Percentiles rank a stretch among this genome's conserved stretches.
These are phyloP conservation scores for Cynopterus sphinx DNA, from an alignment of 2,797 vertebrate species.

Conservation along the genomic window DNA sequence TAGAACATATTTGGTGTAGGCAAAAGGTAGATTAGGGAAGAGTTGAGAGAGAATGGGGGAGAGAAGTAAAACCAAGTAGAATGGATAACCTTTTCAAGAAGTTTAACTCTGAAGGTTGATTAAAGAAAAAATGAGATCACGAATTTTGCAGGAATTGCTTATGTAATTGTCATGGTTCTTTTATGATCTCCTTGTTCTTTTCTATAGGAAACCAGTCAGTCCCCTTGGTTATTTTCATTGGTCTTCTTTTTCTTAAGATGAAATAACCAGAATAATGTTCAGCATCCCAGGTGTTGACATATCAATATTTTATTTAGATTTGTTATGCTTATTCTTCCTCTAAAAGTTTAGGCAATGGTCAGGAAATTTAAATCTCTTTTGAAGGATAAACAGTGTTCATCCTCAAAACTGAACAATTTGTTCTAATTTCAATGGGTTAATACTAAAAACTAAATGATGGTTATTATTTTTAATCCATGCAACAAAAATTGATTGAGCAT, in stretches of 20 bases:
- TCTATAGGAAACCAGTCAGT: not conserved
- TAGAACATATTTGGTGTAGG: not conserved
- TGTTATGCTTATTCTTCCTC: slow-evolving; percentile 9
- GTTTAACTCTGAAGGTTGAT: not conserved
- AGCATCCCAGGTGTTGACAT: not conserved
- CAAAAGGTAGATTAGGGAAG: not conserved
- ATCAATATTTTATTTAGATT: slow-evolving; percentile 21
- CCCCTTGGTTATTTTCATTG: not conserved
- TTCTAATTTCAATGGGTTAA: not conserved
- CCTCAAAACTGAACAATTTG: not conserved
- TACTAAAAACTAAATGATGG: not conserved
- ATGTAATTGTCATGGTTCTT: not conserved
- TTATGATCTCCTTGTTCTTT: not conserved
- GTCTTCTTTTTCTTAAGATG: not conserved
- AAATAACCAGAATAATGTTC: not conserved
- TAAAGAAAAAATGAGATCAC: not conserved
- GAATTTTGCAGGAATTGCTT: not conserved
- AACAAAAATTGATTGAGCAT: not conserved
- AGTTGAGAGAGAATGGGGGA: not conserved
- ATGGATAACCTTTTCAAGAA: not conserved
- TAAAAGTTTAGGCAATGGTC: not conserved
- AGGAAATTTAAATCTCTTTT: not conserved
- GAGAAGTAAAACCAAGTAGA: not conserved
- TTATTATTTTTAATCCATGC: not conserved
- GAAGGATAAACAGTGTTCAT: not conserved